Evolutionary conservation across 2,113 vertebrate species (phyloP).

Genomic region (Pao palembangensis): DNA sequence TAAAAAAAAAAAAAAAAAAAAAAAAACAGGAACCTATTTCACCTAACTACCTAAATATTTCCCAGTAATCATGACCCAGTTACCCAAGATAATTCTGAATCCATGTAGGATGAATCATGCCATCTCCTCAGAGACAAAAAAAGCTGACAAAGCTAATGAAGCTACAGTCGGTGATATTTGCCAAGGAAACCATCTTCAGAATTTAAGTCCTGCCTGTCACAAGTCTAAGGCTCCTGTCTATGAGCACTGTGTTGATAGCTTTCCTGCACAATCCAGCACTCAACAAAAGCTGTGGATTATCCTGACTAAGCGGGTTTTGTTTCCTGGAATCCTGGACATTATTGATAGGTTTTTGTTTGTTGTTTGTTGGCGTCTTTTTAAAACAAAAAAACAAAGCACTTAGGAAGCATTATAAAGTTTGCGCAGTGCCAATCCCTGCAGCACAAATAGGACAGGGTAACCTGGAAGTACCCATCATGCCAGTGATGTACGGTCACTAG

Average conservation of each 20-base stretch:
- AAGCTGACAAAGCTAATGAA: background rate
- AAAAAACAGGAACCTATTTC: background rate
- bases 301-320: background rate
- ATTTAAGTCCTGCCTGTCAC: no score
- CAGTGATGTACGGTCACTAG: no score
- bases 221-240: background rate
- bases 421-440: conserved; percentile 2
- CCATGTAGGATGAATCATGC: background rate
- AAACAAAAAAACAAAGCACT: conserved; percentile 11
- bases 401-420: conserved; percentile 24
- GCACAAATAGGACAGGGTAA: conserved; percentile 31
- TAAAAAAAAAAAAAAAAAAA: background rate
- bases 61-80: background rate
- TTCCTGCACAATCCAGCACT: background rate
- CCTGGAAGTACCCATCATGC: conserved; percentile 17
- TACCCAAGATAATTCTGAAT: background rate
- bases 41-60: no score
- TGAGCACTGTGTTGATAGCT: background rate
- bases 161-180: background rate
- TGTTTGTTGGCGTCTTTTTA: background rate
- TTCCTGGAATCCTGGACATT: background rate
- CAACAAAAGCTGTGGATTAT: background rate
- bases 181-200: background rate
- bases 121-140: background rate
- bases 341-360: background rate